These are phyloP conservation scores for Amiota communis DNA, from an alignment of 2,888 invertebrate genomes.

Conservation along the genomic window DNA sequence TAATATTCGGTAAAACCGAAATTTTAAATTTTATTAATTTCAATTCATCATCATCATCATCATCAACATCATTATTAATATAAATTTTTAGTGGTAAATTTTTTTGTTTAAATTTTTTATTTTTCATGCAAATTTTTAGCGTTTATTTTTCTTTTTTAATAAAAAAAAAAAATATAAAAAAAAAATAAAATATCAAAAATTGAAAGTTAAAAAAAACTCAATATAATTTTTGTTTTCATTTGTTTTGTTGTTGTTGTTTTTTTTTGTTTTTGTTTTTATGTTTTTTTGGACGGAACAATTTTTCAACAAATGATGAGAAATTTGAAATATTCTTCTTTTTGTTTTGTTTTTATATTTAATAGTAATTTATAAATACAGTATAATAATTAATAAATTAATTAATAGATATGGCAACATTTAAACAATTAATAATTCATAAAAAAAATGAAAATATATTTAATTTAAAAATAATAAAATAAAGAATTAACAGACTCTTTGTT, in stretches of 20 bases:
- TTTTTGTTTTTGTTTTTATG: slow-evolving; percentile 33
- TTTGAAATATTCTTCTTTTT: slow-evolving; percentile 46
- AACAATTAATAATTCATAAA: neutral
- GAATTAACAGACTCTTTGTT: no score
- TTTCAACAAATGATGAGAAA: slow-evolving; percentile 65
- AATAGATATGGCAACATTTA: slow-evolving; percentile 13
- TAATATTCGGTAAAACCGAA: neutral
- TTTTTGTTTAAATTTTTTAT: no score
- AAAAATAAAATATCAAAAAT: neutral
- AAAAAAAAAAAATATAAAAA: neutral
- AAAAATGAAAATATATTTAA: slow-evolving; percentile 11
- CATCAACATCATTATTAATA: slow-evolving; percentile 41
- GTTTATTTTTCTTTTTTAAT: neutral
- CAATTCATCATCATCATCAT: no score
- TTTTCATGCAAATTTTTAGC: no score
- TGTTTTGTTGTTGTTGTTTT: slow-evolving; percentile 36
- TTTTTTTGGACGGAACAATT: slow-evolving; percentile 62
- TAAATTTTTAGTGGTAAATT: slow-evolving; percentile 31
- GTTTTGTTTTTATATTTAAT: slow-evolving; percentile 19
- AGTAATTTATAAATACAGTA: slow-evolving; percentile 17
- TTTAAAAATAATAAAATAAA: slow-evolving; percentile 18
- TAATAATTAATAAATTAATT: slow-evolving; percentile 4
- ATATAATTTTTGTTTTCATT: slow-evolving; percentile 23
- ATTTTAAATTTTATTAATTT: neutral
- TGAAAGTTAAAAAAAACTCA: neutral